Base-by-base conservation (phyloP, 2,888 invertebrate species). In the Cosmorhoe ocellata region DNA sequence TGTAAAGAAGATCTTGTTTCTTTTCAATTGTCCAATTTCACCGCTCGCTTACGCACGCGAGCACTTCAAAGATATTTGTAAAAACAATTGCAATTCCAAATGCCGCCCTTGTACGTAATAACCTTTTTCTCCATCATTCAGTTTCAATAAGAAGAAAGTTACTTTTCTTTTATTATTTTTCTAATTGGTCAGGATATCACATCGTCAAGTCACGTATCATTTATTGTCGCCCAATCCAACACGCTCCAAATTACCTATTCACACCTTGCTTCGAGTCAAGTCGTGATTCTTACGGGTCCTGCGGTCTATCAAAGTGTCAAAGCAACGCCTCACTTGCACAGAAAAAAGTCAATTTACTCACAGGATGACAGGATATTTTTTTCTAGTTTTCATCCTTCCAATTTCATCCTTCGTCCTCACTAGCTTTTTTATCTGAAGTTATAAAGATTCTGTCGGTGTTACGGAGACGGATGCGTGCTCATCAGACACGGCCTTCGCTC, bases 371-470 rank as follows among this genome's bases (percentile, higher is more conserved):
- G 64, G 66, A 70, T 67, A 62, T 67, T 71, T 71, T 74, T 71
- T 71, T 18, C 2, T 70, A 55, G 59, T 63, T 72, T 72, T 30
- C 41, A 51, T 51, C 52, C 52, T 43, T 69, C 71, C 66, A 69
- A 69, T 69, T 69, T 59, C 63, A 65, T 70, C 63, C 63, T 68
- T 47, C 67, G 59, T 55, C 57, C 54, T 69, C 30, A 22, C 61
- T 67, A 11, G 22, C 26, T 73, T 74, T 74, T 75, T 81, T 74
- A 72, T 69, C 59, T 47, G 57, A 61, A 51, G 62, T 62, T 76
- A 76, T 75, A 77, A 72, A 66, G 65, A 86, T 86, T 85, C 84
- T 64, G 63, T 67, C 50, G 50, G 71, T 66, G 83, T 74, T 65
- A 59, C 58, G 56, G 51, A 64, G 59, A 72, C 79, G 81, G 81